Percentiles rank a stretch among this genome's conserved stretches.
Evolutionary conservation across 2,888 invertebrate species (phyloP).

Genomic region (Sericinus montela): DNA sequence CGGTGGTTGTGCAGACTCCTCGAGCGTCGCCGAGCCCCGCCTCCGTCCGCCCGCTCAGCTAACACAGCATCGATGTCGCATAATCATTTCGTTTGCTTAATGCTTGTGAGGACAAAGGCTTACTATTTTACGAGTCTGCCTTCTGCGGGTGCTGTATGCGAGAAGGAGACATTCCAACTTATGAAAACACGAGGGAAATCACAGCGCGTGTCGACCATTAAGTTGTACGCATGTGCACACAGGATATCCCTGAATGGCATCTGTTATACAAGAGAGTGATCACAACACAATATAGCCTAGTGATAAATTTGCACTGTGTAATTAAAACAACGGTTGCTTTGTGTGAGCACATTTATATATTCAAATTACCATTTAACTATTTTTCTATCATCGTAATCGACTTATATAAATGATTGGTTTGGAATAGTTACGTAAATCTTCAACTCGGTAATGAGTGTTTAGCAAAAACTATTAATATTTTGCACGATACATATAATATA

Average conservation of each 20-base stretch:
- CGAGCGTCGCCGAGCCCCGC: constrained; percentile 68
- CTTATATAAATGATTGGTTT: constrained; percentile 10
- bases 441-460: constrained; percentile 9
- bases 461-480: constrained; percentile 10
- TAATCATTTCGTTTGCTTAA: constrained; percentile 72
- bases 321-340: constrained; percentile 59
- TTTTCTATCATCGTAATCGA: constrained; percentile 56
- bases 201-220: constrained; percentile 69
- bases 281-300: constrained; percentile 74
- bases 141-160: constrained; percentile 91
- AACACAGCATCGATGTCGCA: constrained; percentile 69
- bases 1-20: constrained; percentile 53
- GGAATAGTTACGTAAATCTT: neutral
- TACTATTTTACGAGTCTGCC: constrained; percentile 81
- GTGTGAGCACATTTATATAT: constrained; percentile 51
- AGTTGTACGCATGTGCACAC: constrained; percentile 69
- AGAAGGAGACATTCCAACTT: constrained; percentile 86
- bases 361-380: constrained; percentile 37
- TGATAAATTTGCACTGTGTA: constrained; percentile 66
- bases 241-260: constrained; percentile 68
- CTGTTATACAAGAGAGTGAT: constrained; percentile 75
- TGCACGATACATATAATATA: constrained; percentile 26
- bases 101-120: constrained; percentile 80
- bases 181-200: constrained; percentile 69
- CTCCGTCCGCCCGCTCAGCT: constrained; percentile 71